Evolutionary conservation across 2,888 invertebrate species (phyloP), one percentile per base, ranked within the genome.

Genomic region (Limnephilus lunatus): DNA sequence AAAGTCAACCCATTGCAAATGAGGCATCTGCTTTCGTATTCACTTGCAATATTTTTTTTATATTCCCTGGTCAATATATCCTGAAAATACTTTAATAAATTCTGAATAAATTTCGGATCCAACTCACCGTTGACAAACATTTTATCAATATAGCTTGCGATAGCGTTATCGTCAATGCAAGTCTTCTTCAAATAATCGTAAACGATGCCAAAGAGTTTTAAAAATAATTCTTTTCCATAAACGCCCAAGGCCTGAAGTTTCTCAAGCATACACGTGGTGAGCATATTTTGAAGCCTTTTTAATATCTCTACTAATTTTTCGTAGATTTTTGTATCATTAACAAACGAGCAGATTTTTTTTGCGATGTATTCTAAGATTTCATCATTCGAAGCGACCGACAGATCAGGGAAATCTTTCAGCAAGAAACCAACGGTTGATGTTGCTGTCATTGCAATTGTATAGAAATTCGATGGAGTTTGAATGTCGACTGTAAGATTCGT

Each of bases 51-150:
- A 94, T 95, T 83, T 94, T 94, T 14, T 32, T 95, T 94, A 3
- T 95, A 94, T 93, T 96, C 95, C 0, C 94, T 94, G 2, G 95
- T 94, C 0, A 96, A 94, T 95, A 95, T 95, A 0, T 85, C 91
- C 0, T 95, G 93, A 4, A 96, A 94, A 7, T 94, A 94, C 85
- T 95, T 94, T 93, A 95, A 96, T 93, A 96, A 94, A 88, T 94
- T 68, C 90, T 96, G 91, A 90, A 96, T 95, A 0, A 95, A 95
- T 0, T 95, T 95, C 92, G 95, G 95, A 11, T 95, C 94, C 7
- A 96, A 94, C 0, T 94, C 94, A 0, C 96, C 96, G 31, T 96
- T 95, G 94, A 95, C 95, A 94, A 96, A 96, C 94, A 96, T 96
- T 93, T 96, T 95, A 92, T 95, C 95, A 14, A 96, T 92, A 1